A percentile compares a stretch with the other conserved stretches of the same genome.
phyloP scores from a whole-genome alignment of 2,797 vertebrate genomes.

The Cuniculus paca region DNA sequence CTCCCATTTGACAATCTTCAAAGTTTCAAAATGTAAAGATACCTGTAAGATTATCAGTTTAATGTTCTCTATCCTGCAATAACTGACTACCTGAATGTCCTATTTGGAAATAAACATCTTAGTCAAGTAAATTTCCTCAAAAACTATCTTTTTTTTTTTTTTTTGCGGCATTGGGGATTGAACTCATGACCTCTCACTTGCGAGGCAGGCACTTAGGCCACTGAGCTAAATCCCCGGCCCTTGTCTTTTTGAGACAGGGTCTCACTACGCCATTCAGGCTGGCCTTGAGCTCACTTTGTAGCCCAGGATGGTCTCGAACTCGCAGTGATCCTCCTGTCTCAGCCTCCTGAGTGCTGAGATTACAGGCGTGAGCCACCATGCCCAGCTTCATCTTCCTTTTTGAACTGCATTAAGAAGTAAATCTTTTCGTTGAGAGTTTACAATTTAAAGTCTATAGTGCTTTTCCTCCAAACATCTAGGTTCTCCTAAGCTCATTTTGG shows the following conservation, averaged over 20 bases:
- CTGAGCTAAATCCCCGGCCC: no score
- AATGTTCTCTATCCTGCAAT: background rate
- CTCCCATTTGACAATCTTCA: slow-evolving; percentile 1
- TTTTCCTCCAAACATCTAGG: background rate
- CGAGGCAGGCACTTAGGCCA: no score
- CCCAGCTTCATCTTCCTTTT: slow-evolving; percentile 5
- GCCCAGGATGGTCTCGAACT: no score
- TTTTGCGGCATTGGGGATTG: no score
- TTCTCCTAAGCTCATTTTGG: background rate
- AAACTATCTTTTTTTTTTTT: no score
- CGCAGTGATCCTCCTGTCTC: no score
- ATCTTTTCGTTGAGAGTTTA: background rate
- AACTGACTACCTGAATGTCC: background rate
- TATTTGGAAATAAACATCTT: slow-evolving; percentile 22
- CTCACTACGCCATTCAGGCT: no score
- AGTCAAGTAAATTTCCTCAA: background rate
- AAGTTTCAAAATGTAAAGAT: slow-evolving; percentile 60
- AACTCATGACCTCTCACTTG: no score
- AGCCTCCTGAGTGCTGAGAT: no score
- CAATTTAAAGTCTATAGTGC: background rate
- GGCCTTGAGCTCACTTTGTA: no score
- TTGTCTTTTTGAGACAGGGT: no score
- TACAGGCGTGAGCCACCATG: no score
- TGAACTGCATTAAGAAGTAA: background rate
- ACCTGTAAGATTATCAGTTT: background rate